phyloP scores from a whole-genome alignment of 2,888 invertebrate genomes.

The Coenonympha arcania region DNA sequence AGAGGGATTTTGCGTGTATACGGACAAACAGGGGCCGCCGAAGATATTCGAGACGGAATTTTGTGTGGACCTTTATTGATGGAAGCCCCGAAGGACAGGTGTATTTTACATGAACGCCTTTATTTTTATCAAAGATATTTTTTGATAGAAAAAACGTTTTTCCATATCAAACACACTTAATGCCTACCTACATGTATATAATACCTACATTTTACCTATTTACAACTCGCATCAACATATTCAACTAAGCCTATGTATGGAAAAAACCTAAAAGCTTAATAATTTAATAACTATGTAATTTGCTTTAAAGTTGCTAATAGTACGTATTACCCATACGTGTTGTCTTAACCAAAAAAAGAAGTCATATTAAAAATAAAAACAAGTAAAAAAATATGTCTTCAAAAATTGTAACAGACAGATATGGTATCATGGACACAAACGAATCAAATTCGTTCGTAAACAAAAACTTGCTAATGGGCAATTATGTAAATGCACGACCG shows the following conservation, averaged over 20 bases:
- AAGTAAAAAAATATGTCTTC: background rate
- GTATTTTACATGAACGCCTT: slow-evolving; percentile 4
- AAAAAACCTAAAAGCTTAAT: no score
- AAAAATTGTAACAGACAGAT: no score
- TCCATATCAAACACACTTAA: background rate
- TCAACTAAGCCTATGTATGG: no score
- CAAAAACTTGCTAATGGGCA: slow-evolving; percentile 66
- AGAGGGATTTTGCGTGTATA: slow-evolving; percentile 74
- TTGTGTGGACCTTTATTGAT: slow-evolving; percentile 67
- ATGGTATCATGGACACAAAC: slow-evolving; percentile 19
- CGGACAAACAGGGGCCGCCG: slow-evolving; percentile 58
- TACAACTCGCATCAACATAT: no score
- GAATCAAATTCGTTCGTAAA: slow-evolving; percentile 49
- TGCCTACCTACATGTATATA: background rate
- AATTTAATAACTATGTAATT: no score
- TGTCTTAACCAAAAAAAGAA: no score
- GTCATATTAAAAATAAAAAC: background rate
- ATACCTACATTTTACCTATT: no score
- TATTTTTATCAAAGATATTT: no score
- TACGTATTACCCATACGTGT: no score
- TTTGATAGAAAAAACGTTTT: background rate
- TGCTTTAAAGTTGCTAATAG: no score
- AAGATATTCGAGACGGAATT: slow-evolving; percentile 69
- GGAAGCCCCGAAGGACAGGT: slow-evolving; percentile 34
- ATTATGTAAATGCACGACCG: slow-evolving; percentile 61